These are phyloP conservation scores for Choloepus didactylus DNA, from an alignment of 2,797 vertebrate species.

Conservation along the genomic window DNA sequence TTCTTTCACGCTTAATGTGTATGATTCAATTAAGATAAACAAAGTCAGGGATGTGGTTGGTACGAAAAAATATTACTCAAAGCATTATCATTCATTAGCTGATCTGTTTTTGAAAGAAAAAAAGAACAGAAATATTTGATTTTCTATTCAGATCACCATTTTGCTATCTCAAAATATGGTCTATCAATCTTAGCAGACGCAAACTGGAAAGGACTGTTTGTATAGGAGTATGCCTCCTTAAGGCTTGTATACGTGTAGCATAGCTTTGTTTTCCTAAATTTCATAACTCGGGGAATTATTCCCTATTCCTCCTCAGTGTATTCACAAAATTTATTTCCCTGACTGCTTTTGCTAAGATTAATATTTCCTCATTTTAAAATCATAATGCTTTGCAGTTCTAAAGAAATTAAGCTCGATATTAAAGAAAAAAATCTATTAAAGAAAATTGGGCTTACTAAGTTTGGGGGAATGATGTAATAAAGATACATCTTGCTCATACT, in stretches of 20 bases:
- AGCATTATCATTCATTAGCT: neutral
- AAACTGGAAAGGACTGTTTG: neutral
- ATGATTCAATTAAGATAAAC: neutral
- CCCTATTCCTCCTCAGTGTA: neutral
- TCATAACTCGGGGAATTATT: neutral
- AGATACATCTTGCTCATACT: neutral
- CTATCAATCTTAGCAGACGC: neutral
- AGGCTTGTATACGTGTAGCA: neutral
- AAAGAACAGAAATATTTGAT: neutral
- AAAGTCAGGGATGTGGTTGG: neutral
- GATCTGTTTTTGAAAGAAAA: conserved; percentile 12
- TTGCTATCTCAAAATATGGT: neutral
- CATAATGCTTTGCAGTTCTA: neutral
- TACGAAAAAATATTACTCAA: neutral
- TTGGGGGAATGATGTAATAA: neutral
- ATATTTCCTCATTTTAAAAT: conserved; percentile 39
- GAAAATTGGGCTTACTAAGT: neutral
- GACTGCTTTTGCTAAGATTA: conserved; percentile 29
- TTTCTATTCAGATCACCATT: neutral
- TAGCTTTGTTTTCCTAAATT: neutral
- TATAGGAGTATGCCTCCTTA: too few species aligned
- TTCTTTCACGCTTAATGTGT: neutral
- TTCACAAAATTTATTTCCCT: conserved; percentile 27
- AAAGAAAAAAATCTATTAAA: conserved; percentile 26
- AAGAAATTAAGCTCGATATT: conserved; percentile 26